Evolutionary conservation across 2,113 vertebrate genomes (phyloP).

Genomic region (Gallinago jamesoni): DNA sequence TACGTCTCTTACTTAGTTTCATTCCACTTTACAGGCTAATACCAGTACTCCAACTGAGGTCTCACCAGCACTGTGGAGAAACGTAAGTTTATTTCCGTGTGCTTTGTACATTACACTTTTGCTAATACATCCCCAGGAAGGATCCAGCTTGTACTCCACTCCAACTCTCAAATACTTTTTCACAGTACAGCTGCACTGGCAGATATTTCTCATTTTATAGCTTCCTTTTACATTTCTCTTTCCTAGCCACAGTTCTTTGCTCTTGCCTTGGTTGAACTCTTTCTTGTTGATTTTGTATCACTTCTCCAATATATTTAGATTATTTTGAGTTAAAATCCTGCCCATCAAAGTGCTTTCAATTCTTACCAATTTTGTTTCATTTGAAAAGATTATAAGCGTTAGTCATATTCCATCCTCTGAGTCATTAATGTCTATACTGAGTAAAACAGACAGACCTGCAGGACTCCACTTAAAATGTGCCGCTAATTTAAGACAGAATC

Average conservation of each 20-base stretch:
- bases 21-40: not conserved
- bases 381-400: not conserved
- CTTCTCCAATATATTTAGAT: not conserved
- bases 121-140: not conserved
- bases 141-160: not conserved
- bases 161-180: not conserved
- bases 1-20: not conserved
- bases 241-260: not conserved
- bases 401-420: not conserved
- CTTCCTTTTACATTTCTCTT: not conserved
- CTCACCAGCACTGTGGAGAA: not conserved
- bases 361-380: not conserved
- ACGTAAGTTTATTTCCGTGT: not conserved
- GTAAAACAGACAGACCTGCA: not conserved
- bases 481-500: not conserved
- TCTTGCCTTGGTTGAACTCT: not conserved
- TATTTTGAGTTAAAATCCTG: not conserved
- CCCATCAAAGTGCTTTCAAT: not conserved
- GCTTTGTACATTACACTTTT: not conserved
- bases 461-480: not conserved
- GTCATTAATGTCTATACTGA: not conserved
- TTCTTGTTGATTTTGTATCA: not conserved
- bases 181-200: conserved; percentile 24
- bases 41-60: not conserved
- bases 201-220: not conserved